These are phyloP conservation scores for Aethina tumida DNA, from an alignment of 1,140 invertebrate genomes.

Conservation along the genomic window DNA sequence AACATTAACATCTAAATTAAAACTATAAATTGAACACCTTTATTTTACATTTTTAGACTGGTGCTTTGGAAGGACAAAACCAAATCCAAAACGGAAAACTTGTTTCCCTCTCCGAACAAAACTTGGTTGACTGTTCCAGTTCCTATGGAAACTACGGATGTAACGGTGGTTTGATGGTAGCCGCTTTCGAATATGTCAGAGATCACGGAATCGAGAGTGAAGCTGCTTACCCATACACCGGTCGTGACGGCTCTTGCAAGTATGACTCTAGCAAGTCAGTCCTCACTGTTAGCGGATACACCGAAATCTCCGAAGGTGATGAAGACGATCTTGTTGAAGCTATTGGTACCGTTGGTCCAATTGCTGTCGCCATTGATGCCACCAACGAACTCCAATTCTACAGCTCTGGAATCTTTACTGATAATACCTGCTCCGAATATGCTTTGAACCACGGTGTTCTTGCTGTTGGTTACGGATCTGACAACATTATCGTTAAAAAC, in stretches of 20 bases:
- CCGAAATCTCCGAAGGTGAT: conserved; percentile 40
- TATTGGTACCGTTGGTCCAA: conserved; percentile 78
- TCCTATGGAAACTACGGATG: conserved; percentile 61
- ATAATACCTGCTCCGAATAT: conserved; percentile 18
- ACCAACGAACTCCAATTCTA: conserved; percentile 17
- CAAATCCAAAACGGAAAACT: conserved; percentile 73
- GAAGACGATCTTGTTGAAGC: conserved; percentile 60
- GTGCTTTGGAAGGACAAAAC: conserved; percentile 88
- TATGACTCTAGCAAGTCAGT: conserved; percentile 31
- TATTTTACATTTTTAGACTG: conserved; percentile 53
- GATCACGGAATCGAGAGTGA: conserved; percentile 60
- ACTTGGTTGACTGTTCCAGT: conserved; percentile 87
- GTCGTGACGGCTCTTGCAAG: conserved; percentile 10
- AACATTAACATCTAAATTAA: too few species aligned
- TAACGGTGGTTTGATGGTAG: conserved; percentile 53
- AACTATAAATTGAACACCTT: too few species aligned
- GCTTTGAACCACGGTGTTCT: conserved; percentile 24
- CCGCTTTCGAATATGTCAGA: conserved; percentile 51
- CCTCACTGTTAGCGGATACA: conserved; percentile 33
- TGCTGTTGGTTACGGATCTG: conserved; percentile 21
- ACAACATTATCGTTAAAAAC: conserved; percentile 36
- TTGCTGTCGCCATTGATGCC: conserved; percentile 87
- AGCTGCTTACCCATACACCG: conserved; percentile 41
- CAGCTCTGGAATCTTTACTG: conserved; percentile 41
- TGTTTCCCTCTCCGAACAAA: conserved; percentile 91